These are phyloP conservation scores for Peromyscus nudipes DNA, from an alignment of 2,797 vertebrate species.

Conservation along the genomic window DNA sequence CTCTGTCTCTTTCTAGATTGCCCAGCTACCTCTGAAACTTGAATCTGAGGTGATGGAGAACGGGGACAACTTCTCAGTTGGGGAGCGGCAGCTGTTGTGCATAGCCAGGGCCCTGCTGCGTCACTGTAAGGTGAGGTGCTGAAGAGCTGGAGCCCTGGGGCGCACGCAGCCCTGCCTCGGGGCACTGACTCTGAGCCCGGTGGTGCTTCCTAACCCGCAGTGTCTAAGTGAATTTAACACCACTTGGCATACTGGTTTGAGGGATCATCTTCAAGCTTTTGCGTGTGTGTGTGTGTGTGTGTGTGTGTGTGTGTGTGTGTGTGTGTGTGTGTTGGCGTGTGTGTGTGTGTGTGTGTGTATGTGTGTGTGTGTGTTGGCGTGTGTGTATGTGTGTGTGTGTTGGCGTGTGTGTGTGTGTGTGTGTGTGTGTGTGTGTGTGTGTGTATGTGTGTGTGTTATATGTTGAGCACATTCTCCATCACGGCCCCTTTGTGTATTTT, in stretches of 20 bases:
- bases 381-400: not conserved
- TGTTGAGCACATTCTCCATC: not conserved
- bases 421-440: not conserved
- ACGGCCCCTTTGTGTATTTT: not conserved
- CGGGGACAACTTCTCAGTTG: slow-evolving; percentile 96
- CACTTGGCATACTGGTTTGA: not conserved
- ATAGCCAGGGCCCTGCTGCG: slow-evolving; percentile 94
- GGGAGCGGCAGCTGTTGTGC: slow-evolving; percentile 94
- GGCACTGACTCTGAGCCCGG: rapidly evolving
- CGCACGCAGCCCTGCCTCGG: not conserved
- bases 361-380: too few relatives aligned
- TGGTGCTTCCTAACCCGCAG: not conserved
- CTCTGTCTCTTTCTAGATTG: slow-evolving; percentile 87
- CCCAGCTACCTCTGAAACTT: slow-evolving; percentile 94
- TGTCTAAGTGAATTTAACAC: not conserved
- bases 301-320: too few relatives aligned
- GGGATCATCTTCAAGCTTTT: not conserved
- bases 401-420: too few relatives aligned
- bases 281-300: not conserved
- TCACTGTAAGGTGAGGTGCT: slow-evolving; percentile 92
- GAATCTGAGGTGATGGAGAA: slow-evolving; percentile 96
- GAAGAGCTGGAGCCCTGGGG: rapidly evolving
- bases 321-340: not conserved
- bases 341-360: not conserved
- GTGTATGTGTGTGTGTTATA: too few relatives aligned